Base-by-base conservation (phyloP, 1,140 invertebrate species). In the Cyclina sinensis region DNA sequence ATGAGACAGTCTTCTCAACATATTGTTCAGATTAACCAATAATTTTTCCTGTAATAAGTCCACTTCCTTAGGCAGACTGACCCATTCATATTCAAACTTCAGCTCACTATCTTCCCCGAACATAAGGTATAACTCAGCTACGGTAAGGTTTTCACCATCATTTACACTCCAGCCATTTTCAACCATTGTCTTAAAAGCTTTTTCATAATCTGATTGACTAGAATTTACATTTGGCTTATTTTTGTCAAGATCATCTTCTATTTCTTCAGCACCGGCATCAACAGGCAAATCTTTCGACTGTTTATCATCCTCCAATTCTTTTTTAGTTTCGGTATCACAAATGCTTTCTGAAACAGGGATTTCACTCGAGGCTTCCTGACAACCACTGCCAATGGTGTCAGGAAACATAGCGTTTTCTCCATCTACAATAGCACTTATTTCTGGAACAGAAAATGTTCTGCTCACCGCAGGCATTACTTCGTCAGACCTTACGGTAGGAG, bases 51-150 rank as follows among this genome's bases (percentile, higher is more conserved):
- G 43, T 18, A 86, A 51, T 24, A 62, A 51, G 46, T 87, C 82
- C 3, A 54, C 85, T 12, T 70, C 30, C 46, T 18, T 48, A 27
- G 46, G 84, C 30, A 81, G 78, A 39, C 85, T 82, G 14, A 51
- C 96, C 98, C 98, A 98, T 96, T 97, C 97, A 95, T 98, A 98
- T 94, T 98, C 97, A 62, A 98, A 95, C 88, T 97, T 96, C 30
- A 98, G 94, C 95, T 97, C 98, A 0, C 97, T 97, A 90, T 98
- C 97, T 78, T 96, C 96, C 16, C 98, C 98, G 95, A 98, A 97
- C 97, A 98, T 98, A 86, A 99, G 96, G 96, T 98, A 98, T n/a
- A 99, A 94, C 96, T 99, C 98, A 0, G 98, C 98, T 62, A 99
- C 96, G 43, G 98, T 98, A 43, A 98, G 96, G 39, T 97, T 97